Evolutionary conservation across 2,797 vertebrate genomes (phyloP).

Genomic region (Sphaeramia orbicularis): DNA sequence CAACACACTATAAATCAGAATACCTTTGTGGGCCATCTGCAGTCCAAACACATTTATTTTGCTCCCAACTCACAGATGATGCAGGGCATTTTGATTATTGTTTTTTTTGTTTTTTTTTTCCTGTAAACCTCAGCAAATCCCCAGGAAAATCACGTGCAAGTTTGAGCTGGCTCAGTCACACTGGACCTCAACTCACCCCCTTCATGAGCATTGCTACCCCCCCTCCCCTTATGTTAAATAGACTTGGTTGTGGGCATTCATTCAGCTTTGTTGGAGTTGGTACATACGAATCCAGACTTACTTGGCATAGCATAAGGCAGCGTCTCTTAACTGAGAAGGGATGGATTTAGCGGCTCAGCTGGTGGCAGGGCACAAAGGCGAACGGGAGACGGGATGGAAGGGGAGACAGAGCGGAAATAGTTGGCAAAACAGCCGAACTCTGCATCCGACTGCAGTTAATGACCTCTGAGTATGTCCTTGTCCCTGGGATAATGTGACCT

Average conservation of each 20-base stretch:
- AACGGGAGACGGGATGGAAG: neutral
- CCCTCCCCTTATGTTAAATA: constrained; percentile 50
- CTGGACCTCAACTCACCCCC: constrained; percentile 42
- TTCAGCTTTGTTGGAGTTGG: constrained; percentile 54
- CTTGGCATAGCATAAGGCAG: constrained; percentile 51
- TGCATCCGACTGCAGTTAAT: constrained; percentile 48
- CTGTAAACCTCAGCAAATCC: constrained; percentile 64
- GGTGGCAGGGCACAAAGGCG: constrained; percentile 20
- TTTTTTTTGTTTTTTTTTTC: constrained; percentile 9
- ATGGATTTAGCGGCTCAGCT: constrained; percentile 67
- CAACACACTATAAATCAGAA: constrained; percentile 83
- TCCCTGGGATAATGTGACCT: constrained; percentile 67
- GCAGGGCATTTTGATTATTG: constrained; percentile 56
- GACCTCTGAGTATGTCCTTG: constrained; percentile 71
- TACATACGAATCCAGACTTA: constrained; percentile 51
- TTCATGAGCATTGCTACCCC: constrained; percentile 19
- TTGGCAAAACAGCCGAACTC: constrained; percentile 50
- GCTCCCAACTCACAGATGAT: constrained; percentile 61
- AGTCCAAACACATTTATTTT: constrained; percentile 73
- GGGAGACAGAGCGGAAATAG: constrained; percentile 40
- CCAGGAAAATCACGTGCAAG: constrained; percentile 57
- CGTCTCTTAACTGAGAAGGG: constrained; percentile 51
- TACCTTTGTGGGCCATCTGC: constrained; percentile 77
- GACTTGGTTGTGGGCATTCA: constrained; percentile 44
- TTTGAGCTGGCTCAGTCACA: constrained; percentile 56